Conservation (phyloP, 1,140 invertebrate genomes). For the Eubasilissa regina region DNA sequence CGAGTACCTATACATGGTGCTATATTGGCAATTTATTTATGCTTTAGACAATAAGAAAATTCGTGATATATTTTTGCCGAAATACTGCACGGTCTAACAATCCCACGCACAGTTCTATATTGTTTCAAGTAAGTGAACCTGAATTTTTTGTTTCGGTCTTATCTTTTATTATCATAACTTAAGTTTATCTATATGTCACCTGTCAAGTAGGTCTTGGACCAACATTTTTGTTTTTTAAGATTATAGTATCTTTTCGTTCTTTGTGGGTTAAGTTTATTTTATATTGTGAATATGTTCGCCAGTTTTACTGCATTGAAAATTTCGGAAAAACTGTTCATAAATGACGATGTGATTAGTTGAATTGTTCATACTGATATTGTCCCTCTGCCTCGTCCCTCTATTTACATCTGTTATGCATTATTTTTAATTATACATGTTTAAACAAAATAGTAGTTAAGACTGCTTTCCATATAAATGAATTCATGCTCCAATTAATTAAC, state of each 20-base stretch:
- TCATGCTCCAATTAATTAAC: no score
- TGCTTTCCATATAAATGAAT: no score
- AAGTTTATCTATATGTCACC: slow-evolving; percentile 29
- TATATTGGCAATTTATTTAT: slow-evolving; percentile 8
- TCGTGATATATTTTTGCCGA: slow-evolving; percentile 15
- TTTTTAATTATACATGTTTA: neutral
- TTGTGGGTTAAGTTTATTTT: slow-evolving; percentile 24
- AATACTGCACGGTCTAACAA: neutral
- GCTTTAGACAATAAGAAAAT: neutral
- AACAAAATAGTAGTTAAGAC: no score
- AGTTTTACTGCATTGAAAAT: slow-evolving; percentile 44
- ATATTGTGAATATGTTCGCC: slow-evolving; percentile 31
- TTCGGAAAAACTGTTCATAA: slow-evolving; percentile 35
- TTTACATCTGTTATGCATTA: neutral
- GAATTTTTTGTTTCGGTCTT: neutral
- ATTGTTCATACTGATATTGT: slow-evolving; percentile 10
- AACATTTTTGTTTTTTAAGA: neutral
- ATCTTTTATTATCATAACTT: slow-evolving; percentile 2
- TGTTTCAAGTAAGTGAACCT: slow-evolving; percentile 6
- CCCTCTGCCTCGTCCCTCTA: slow-evolving; percentile 8
- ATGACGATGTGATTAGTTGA: slow-evolving; percentile 40
- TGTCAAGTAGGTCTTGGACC: neutral
- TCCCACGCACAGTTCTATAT: neutral
- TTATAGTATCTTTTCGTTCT: slow-evolving; percentile 3
- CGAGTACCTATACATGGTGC: neutral